Evolutionary conservation across 2,888 invertebrate genomes (phyloP).

Genomic region (Nomada lathburiana): DNA sequence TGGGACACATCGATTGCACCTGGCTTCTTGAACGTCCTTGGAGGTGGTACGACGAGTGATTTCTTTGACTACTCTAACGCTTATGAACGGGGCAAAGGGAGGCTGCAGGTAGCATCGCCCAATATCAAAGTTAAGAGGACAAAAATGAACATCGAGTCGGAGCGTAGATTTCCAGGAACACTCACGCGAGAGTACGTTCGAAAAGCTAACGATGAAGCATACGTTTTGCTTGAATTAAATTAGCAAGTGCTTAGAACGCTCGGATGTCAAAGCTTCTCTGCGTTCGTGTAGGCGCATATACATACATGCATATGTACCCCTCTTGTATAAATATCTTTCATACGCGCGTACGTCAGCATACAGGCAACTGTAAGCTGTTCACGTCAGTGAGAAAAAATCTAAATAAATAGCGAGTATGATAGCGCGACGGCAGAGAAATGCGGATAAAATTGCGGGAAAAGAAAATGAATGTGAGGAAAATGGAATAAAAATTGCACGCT

Average conservation of each 20-base stretch:
- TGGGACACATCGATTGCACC: slow-evolving; percentile 12
- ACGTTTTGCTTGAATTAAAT: slow-evolving; percentile 64
- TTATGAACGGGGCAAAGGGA: slow-evolving; percentile 11
- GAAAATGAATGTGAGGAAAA: not conserved
- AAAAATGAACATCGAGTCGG: slow-evolving; percentile 42
- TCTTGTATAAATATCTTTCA: not conserved
- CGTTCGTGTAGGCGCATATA: not conserved
- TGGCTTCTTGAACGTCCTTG: slow-evolving; percentile 8
- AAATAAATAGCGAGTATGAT: not conserved
- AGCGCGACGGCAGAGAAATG: not conserved
- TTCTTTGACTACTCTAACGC: slow-evolving; percentile 34
- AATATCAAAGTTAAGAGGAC: slow-evolving; percentile 42
- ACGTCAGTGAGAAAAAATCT: not conserved
- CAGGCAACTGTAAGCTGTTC: not conserved
- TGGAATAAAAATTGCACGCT: not conserved
- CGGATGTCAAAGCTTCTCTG: slow-evolving; percentile 39
- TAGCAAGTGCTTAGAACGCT: slow-evolving; percentile 48
- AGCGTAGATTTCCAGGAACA: slow-evolving; percentile 31
- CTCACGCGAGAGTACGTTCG: slow-evolving; percentile 27
- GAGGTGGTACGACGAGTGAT: slow-evolving; percentile 14
- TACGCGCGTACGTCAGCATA: not conserved
- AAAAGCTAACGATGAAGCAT: slow-evolving; percentile 56
- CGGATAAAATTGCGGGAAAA: not conserved
- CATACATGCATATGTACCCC: no score
- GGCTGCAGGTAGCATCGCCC: slow-evolving; percentile 13